Base-by-base conservation (phyloP, 1,140 invertebrate species). In the Solenopsis fugax region DNA sequence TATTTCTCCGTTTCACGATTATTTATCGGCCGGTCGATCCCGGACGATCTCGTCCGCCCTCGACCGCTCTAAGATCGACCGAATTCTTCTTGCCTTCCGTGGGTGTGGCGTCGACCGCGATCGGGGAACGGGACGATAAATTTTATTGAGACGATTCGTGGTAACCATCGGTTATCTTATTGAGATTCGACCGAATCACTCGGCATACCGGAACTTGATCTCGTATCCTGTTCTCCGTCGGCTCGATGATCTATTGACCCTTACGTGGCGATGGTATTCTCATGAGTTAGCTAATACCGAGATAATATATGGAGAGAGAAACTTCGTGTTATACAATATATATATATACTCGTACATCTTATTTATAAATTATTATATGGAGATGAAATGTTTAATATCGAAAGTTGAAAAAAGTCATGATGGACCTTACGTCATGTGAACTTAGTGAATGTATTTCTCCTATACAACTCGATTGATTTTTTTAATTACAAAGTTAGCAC, bases 1-100 rank as follows among this genome's bases (percentile, higher is more conserved):
- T 86, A 80, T 52, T 75, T 81, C 81, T 85, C 21, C 37, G 58
- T 88, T 88, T 71, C 60, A 58, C 52, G 65, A 80, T 84, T 84
- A 77, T 85, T 85, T 89, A 80, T 86, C 73, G 64, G 10, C 9
- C 64, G 18, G 48, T 13, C 72, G 37, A 41, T 29, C 34, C 37
- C 18, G n/a, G 16, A 48, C 37, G 45, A 29, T 60, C 54, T 45
- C 50, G 37, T 86, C 41, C 29, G 62, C 48, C 52, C 41, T 77
- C 60, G 54, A 62, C 56, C 37, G 52, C 67, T 16, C 67, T 84
- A 84, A 69, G 76, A 80, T 86, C 58, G 76, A 82, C 69, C 87
- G 87, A 89, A 86, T 89, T 89, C 87, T 50, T 56, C 2, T 29
- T 3, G 54, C 18, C 45, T 67, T 34, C 48, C 34, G 64, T 58